Evolutionary conservation across 2,113 vertebrate species (phyloP), one percentile per base, ranked within the genome.

Genomic region (Brienomyrus longianalis): DNA sequence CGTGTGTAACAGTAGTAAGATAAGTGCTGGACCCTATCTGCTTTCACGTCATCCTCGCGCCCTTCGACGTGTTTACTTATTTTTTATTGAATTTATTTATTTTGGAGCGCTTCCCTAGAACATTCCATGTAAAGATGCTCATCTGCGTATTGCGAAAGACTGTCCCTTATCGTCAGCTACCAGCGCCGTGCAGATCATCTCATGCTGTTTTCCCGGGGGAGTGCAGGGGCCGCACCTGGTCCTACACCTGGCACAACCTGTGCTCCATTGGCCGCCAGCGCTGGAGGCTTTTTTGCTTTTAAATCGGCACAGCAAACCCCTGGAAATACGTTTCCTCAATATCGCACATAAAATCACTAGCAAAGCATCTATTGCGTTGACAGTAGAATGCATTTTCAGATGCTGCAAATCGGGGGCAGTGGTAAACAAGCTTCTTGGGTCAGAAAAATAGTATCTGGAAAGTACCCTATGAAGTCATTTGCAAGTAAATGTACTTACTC

Each of bases 381-480:
- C 83, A 5, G 83, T 27, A 23, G 83, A 27, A 51, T 52, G 27
- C 87, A 31, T 80, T 89, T 87, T 62, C 27, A 77, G 88, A 35
- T 43, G 47, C 48, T 51, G 47, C 13, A 80, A 31, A 17, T 39
- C 66, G 31, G 35, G 31, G 35, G 74, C 35, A 43, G 74, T 43
- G 17, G 35, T 80, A 87, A 86, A 43, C 70, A 83, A 83, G 66
- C 62, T 48, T 43, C 39, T 80, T 83, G 27, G 39, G 51, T 89
- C 54, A 39, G 47, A 45, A 48, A 84, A 83, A 45, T 31, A 48
- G 43, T 39, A 39, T 52, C 84, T 43, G 91, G 90, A 91, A 91
- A 91, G 80, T 90, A 90, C 92, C 90, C 4, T 83, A 88, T 89
- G 54, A 85, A 90, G 90, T 90, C 48, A 91, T 91, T 91, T 91